Base-by-base conservation (phyloP, 2,113 vertebrate genomes). In the Sceloporus tristichus region DNA sequence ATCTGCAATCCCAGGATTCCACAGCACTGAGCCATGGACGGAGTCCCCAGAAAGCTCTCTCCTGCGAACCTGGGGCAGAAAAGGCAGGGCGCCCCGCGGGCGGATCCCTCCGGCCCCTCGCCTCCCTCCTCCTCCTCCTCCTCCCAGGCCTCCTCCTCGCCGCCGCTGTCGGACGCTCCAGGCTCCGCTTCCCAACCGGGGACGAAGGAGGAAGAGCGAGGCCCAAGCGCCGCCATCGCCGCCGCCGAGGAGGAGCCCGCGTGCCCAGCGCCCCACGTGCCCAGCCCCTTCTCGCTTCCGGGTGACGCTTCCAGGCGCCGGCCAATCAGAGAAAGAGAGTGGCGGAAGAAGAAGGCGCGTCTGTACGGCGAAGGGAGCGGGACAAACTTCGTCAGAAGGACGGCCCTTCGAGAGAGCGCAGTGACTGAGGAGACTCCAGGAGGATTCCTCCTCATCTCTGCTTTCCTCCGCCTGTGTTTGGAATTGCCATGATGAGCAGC, bases 51-150 rank as follows among this genome's bases (percentile, higher is more conserved):
- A 62, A 71, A 71, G 25, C 68, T 29, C 68, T 9, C 21, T 27
- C 27, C 9, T 9, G 8, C 68, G 83, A 85, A 99, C 98, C 97
- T 97, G 90, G 98, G 96, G 80, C 99, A 99, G 95, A 99, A 98
- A 82, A 99, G 96, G 93, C 99, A 99, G 85, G 91, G 92, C 0
- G 97, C 95, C 5, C 85, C 88, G 68, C 21, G 94, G 84, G 53
- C 29, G 70, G 29, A 70, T 11, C 6, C 86, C 71, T 86, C 86
- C 25, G 83, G 88, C 85, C 95, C 95, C 21, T 94, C 95, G 48
- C 48, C 19, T 29, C 53, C 48, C 76, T 78, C 75, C 74, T 76
- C 42, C 9, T 76, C 73, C 18, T 76, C 96, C 53, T 96, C 96
- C 87, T 97, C 97, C 97, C 98, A 98, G 92, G 80, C 95, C 84